Base-by-base conservation (phyloP, 1,140 invertebrate genomes). In the Ceratina australensis region DNA sequence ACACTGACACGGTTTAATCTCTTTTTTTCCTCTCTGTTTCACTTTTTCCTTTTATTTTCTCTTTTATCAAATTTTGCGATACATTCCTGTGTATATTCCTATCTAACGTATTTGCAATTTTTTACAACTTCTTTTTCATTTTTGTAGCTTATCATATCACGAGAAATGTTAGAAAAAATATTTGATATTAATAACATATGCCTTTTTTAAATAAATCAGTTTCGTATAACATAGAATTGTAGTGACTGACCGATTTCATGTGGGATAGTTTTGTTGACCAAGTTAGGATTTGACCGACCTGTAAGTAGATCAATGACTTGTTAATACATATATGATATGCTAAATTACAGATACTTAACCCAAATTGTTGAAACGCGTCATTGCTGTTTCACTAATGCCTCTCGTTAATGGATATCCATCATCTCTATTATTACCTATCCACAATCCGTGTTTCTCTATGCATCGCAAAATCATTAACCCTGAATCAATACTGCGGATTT, bases 361-460 rank as follows among this genome's bases (percentile, higher is more conserved):
- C 24, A 20, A 65, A 65, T 65, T 49, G 24, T 65, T 22, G 63
- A 65, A 49, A 42, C 15, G 63, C 63, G 20, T 16, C 63, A 15
- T 20, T 49, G 20, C 42, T 47, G 22, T 65, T 49, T 65, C 63
- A n/a, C 63, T 65, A 65, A 65, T 65, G 33, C 63, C 22, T 49
- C 63, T 65, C 63, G 47, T 65, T 65, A 65, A 65, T 65, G 42
- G 63, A 18, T 49, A 65, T 65, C 63, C 42, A 65, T 65, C 63
- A 65, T 65, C 63, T 65, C 63, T 49, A 65, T 65, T 49, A 65
- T 65, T 42, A 42, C 33, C 42, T 33, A 18, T 42, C 15, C 26
- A 13, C 16, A 24, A 49, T 47, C 28, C 24, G 26, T 2, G n/a
- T 22, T 8, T 24, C 50, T 42, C 33, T 24, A 8, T 49, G 28